Evolutionary conservation across 2,888 invertebrate genomes (phyloP), one percentile per base, ranked within the genome.

Genomic region (Chirona hameri): DNA sequence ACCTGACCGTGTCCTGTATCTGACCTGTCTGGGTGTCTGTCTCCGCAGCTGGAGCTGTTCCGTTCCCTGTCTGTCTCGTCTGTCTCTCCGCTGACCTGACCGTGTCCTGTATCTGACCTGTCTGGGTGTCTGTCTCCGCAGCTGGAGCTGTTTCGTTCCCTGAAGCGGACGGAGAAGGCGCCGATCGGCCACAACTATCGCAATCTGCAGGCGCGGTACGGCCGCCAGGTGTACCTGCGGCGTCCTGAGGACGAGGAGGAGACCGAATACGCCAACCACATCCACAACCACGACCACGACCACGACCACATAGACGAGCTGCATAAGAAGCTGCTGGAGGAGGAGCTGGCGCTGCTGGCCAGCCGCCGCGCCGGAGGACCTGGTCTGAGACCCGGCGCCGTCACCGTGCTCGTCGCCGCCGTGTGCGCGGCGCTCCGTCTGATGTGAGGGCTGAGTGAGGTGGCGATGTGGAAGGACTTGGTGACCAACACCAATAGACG

Each of bases 151-250:
- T 80, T 80, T 18, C 48, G 80, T 3, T 29, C 27, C 3, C 55
- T 80, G 55, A 80, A 52, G 52, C 27, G 27, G 15, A 29, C 24
- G 0, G 21, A 80, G n/a, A 52, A 15, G 27, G 15, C 15, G 31
- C 0, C 18, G 27, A 80, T 80, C 52, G 80, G 80, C 27, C 27
- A n/a, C 52, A 80, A 80, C 52, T 80, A 52, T 52, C 48, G 80
- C 27, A 14, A n/a, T 5, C 27, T 27, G 5, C 52, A 80, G 29
- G 9, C 2, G 15, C 80, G 80, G 27, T 80, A 52, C 80, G 55
- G 55, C 15, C 80, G 80, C 21, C 1, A 4, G 0, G 29, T 80
- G 15, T 55, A 29, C 55, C 52, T 80, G 27, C 48, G 80, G 3
- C 52, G 29, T 0, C 80, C 55, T 3, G 80, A 80, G 52, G 46